These are phyloP conservation scores for Strigops habroptila DNA, from an alignment of 2,113 vertebrate species.

Conservation along the genomic window DNA sequence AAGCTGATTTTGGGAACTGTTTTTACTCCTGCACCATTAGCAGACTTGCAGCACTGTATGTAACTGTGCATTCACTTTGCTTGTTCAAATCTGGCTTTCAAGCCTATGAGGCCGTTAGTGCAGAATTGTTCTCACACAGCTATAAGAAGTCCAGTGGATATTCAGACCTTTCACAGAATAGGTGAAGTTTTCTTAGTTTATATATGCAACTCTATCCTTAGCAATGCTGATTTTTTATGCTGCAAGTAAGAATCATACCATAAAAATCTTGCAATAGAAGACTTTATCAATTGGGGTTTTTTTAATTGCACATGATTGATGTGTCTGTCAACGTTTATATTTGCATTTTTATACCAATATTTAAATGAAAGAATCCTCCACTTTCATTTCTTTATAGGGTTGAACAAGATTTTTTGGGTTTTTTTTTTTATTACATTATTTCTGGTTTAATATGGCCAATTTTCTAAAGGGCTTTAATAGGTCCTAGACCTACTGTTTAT, in stretches of 20 bases:
- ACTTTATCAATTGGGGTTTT: neutral
- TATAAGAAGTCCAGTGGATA: neutral
- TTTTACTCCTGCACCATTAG: neutral
- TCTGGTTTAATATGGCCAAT: neutral
- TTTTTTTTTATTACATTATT: neutral
- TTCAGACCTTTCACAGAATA: neutral
- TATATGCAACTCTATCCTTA: neutral
- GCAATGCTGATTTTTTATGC: neutral
- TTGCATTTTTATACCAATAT: neutral
- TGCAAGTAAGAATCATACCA: neutral
- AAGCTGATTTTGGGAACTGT: neutral
- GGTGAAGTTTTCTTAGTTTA: neutral
- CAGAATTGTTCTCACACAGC: neutral
- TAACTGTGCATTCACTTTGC: neutral
- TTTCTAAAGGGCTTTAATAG: neutral
- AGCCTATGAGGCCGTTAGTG: neutral
- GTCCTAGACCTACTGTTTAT: neutral
- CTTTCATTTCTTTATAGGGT: neutral
- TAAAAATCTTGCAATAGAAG: neutral
- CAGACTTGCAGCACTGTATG: neutral
- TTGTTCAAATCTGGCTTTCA: neutral
- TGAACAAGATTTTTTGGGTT: neutral
- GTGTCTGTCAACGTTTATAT: neutral
- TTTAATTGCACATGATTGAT: neutral
- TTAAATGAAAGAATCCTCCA: neutral